Evolutionary conservation across 2,113 vertebrate genomes (phyloP).

Genomic region (Puffinus mauretanicus): DNA sequence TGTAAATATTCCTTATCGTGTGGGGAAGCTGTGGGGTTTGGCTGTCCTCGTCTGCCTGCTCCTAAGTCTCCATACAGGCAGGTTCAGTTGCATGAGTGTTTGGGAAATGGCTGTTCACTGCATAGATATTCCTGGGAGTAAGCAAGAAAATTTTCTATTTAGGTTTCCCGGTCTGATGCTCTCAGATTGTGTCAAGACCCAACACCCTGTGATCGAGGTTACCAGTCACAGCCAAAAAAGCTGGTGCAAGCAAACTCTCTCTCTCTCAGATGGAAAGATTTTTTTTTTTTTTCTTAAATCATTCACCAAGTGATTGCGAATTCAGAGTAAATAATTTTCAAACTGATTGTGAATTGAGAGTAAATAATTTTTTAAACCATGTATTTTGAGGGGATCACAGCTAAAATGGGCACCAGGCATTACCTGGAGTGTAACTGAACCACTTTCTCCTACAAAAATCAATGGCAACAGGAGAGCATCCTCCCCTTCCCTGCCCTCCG

Average conservation of each 20-base stretch:
- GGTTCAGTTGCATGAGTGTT: neutral
- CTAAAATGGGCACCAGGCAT: neutral
- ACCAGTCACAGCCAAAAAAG: neutral
- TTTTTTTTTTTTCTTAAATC: neutral
- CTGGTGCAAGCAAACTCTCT: neutral
- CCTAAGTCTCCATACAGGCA: neutral
- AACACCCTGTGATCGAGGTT: neutral
- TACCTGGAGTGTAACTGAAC: neutral
- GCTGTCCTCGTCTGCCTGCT: neutral
- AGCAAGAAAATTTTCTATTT: neutral
- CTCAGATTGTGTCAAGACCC: neutral
- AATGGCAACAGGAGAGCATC: neutral
- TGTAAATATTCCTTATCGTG: neutral
- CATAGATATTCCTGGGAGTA: neutral
- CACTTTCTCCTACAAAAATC: neutral
- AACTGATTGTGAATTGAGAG: neutral
- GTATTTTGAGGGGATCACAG: neutral
- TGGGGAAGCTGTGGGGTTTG: neutral
- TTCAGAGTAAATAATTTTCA: neutral
- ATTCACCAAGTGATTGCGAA: neutral
- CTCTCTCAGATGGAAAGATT: neutral
- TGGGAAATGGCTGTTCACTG: neutral
- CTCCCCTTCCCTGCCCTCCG: neutral
- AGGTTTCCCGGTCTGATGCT: neutral
- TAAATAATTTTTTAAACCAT: neutral